Evolutionary conservation across 1,140 invertebrate genomes (phyloP).

Genomic region (Cryptotermes secundus): DNA sequence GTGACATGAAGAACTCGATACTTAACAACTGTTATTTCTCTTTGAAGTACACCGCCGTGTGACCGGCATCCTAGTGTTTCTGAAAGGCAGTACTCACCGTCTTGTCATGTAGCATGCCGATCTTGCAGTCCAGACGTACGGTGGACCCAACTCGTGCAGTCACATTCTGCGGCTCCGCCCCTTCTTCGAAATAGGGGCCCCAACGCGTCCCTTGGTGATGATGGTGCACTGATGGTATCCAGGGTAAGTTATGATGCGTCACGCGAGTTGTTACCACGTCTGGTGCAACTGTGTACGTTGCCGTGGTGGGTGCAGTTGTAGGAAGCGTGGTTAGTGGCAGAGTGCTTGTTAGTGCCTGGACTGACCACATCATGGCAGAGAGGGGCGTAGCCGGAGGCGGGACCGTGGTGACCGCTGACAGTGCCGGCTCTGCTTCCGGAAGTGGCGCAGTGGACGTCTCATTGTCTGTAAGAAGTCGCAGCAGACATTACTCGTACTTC

Average conservation of each 20-base stretch:
- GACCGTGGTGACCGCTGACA: not conserved
- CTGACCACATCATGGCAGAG: not conserved
- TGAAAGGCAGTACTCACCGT: slow-evolving; percentile 52
- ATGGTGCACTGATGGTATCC: slow-evolving; percentile 29
- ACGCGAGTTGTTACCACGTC: not conserved
- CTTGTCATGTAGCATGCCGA: slow-evolving; percentile 56
- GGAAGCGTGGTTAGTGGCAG: not conserved
- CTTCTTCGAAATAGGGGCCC: slow-evolving; percentile 77
- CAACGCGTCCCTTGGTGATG: slow-evolving; percentile 48
- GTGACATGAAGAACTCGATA: too few species aligned
- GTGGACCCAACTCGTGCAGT: slow-evolving; percentile 54
- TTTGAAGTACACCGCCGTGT: too few species aligned
- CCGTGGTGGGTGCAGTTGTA: not conserved
- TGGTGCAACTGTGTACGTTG: not conserved
- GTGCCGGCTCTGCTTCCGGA: not conserved
- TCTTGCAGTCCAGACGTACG: slow-evolving; percentile 55
- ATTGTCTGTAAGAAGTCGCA: not conserved
- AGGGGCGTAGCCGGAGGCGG: not conserved
- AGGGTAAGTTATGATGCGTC: not conserved
- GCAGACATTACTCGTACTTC: too few species aligned
- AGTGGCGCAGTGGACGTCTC: not conserved
- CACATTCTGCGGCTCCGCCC: slow-evolving; percentile 52
- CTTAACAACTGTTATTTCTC: too few species aligned
- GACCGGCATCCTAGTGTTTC: too few species aligned
- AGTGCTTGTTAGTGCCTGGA: not conserved